A percentile compares a stretch with the other conserved stretches of the same genome.
Conservation (phyloP, 2,888 invertebrate genomes). For the Mystacides longicornis region DNA sequence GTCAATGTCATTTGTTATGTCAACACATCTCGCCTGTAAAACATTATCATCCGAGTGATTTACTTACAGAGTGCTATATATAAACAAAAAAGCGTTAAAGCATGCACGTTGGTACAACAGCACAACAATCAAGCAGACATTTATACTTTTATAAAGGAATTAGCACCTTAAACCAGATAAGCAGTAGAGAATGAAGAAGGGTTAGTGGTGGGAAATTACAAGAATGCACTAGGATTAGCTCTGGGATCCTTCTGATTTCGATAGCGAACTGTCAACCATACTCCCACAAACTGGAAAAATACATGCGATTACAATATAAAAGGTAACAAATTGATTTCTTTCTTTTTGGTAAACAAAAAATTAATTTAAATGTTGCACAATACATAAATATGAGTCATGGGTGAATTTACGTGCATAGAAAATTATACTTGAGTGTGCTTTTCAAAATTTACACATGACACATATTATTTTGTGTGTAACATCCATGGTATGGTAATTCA, state of each 20-base stretch:
- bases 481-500: too few species aligned
- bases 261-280: conserved; percentile 93
- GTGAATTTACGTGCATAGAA: too few species aligned
- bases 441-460: too few species aligned
- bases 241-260: conserved; percentile 98
- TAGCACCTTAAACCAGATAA: conserved; percentile 17
- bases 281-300: conserved; percentile 84
- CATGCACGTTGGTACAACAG: not conserved
- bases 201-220: conserved; percentile 52
- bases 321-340: too few species aligned
- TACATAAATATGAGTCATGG: too few species aligned
- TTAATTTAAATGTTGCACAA: too few species aligned
- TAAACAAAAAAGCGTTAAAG: not conserved
- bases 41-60: too few species aligned
- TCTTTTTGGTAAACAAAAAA: too few species aligned
- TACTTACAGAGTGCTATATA: not conserved
- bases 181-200: conserved; percentile 1
- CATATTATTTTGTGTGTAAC: too few species aligned
- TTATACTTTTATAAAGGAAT: conserved; percentile 7
- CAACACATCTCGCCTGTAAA: too few species aligned
- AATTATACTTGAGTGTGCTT: too few species aligned
- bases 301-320: not conserved
- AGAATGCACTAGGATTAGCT: conserved; percentile 94
- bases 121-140: not conserved
- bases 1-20: too few species aligned